Evolutionary conservation across 2,113 vertebrate genomes (phyloP).

Genomic region (Elgaria multicarinata): DNA sequence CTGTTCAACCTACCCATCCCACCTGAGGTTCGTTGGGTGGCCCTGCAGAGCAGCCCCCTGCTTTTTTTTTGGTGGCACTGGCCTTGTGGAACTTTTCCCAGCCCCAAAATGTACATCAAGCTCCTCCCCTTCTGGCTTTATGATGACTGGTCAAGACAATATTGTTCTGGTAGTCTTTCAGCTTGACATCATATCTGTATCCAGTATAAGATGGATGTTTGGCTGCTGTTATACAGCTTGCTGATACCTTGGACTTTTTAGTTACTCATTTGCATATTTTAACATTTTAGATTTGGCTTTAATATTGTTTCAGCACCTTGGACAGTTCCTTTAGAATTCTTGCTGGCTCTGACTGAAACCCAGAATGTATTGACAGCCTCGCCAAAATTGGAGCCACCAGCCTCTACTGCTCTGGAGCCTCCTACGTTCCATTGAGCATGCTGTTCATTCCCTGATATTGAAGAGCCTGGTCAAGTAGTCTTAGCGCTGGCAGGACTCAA

Average conservation of each 20-base stretch:
- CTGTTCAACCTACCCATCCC: not conserved
- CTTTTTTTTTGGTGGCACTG: not conserved
- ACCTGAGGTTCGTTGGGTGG: not conserved
- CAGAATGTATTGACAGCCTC: no score
- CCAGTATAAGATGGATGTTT: not conserved
- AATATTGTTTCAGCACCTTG: not conserved
- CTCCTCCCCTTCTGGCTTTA: not conserved
- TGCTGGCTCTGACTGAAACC: no score
- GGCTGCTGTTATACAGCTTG: not conserved
- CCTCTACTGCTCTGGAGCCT: no score
- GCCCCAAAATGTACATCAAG: not conserved
- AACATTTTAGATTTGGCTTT: not conserved
- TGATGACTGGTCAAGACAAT: not conserved
- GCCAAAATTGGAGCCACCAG: no score
- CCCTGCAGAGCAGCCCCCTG: no score
- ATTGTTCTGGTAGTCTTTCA: not conserved
- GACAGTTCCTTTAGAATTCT: no score
- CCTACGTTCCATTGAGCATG: not conserved
- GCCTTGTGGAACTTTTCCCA: not conserved
- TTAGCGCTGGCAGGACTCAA: not conserved
- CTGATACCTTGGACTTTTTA: not conserved
- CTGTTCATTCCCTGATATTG: not conserved
- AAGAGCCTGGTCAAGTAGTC: not conserved
- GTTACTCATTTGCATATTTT: not conserved
- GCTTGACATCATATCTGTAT: not conserved